These are phyloP conservation scores for Pterocles burchelli DNA, from an alignment of 2,113 vertebrate species.

Conservation along the genomic window DNA sequence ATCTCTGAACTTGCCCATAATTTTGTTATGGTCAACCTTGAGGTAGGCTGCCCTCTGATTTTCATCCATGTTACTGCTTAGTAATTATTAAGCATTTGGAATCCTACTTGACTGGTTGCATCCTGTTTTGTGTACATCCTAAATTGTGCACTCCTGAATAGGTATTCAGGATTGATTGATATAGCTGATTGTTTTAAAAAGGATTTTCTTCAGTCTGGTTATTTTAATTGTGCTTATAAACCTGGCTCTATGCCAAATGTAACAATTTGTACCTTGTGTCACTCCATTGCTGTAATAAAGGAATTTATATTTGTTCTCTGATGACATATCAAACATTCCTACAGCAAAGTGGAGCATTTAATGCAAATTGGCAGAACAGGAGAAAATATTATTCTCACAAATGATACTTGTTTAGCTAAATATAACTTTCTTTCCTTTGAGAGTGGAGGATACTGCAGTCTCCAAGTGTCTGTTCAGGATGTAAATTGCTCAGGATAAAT, in stretches of 20 bases:
- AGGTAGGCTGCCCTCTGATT: conserved; percentile 79
- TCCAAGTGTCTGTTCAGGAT: neutral
- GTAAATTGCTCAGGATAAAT: neutral
- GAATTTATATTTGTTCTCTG: neutral
- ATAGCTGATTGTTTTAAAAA: neutral
- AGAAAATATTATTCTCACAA: neutral
- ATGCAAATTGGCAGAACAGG: neutral
- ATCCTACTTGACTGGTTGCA: neutral
- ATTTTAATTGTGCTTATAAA: neutral
- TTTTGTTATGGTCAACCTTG: conserved; percentile 97
- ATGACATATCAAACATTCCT: neutral
- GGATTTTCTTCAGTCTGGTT: neutral
- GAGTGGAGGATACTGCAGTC: neutral
- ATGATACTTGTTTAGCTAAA: neutral
- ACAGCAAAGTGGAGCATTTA: neutral
- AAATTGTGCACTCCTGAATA: neutral
- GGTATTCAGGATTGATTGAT: neutral
- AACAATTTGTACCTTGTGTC: neutral
- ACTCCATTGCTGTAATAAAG: neutral
- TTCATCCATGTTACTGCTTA: neutral
- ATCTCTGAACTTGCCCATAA: conserved; percentile 97
- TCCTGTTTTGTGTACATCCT: neutral
- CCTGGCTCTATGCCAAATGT: neutral
- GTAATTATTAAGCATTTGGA: neutral
- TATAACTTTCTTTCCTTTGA: neutral